Base-by-base conservation (phyloP, 2,888 invertebrate species). In the Nipponacmea schrenckii region DNA sequence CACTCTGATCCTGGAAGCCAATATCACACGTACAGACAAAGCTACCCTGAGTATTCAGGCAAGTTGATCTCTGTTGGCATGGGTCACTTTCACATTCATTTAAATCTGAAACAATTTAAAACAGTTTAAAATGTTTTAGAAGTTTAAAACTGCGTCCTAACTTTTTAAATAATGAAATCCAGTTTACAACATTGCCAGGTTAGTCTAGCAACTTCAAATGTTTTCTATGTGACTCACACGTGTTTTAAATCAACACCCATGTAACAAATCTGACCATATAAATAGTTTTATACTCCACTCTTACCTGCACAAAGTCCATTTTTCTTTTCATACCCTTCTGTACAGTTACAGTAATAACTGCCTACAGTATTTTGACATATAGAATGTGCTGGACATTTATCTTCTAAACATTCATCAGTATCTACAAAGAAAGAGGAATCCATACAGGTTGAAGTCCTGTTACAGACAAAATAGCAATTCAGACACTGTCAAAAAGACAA, bases 341-440 rank as follows among this genome's bases (percentile, higher is more conserved):
- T 31, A 14, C 75, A 75, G 15, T 31, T 46, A 56, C 75, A 75
- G 63, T n/a, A n/a, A 24, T 66, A 75, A 64, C 72, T 67, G 20
- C 75, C 75, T 24, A 39, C 27, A 24, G 46, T 65, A 62, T 77
- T 74, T 0, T 14, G n/a, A 50, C 77, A 77, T n/a, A 27, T 39
- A 10, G 74, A 67, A 44, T 68, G 68, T 7, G 46, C 56, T 14
- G 62, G 67, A 31, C 74, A 73, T 20, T 62, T 63, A 45, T 68
- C 67, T 24, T 50, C 56, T 12, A 39, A 8, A 45, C 77, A 77
- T 50, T 77, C 77, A 20, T 56, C 24, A 56, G 14, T 24, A 56
- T 56, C 56, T 56, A 24, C 20, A 56, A 56, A 39, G 8, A 39
- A 39, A 39, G 39, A 39, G 39, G n/a, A n/a, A n/a, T n/a, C n/a